Conservation (phyloP, 2,113 vertebrate species). For the Sphyrna mokarran region DNA sequence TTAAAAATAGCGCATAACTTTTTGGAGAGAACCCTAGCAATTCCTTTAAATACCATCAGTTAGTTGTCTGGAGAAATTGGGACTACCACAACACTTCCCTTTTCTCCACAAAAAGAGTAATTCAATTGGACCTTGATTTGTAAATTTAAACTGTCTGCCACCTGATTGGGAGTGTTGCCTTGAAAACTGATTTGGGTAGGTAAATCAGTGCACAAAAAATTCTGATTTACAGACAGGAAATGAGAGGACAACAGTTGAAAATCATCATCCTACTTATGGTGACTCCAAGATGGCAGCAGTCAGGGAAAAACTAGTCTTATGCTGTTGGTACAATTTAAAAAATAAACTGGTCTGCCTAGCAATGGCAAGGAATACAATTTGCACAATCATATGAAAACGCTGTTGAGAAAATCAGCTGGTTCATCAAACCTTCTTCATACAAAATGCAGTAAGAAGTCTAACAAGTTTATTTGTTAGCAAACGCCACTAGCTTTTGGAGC, state of each 20-base stretch:
- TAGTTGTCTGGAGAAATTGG: not conserved
- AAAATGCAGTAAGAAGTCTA: not conserved
- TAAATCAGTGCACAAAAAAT: not conserved
- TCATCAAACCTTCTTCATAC: not conserved
- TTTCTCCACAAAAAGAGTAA: not conserved
- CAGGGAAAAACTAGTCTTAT: not conserved
- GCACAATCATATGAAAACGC: not conserved
- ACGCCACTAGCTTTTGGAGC: no score
- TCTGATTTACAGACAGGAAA: not conserved
- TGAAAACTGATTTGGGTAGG: not conserved
- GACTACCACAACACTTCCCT: not conserved
- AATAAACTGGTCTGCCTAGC: not conserved
- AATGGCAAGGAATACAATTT: not conserved
- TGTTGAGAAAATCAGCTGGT: not conserved
- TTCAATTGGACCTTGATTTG: not conserved
- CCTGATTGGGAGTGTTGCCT: not conserved
- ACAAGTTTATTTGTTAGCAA: no score
- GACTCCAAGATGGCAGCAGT: not conserved
- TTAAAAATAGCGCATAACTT: not conserved
- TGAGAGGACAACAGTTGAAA: not conserved
- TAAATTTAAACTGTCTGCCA: not conserved
- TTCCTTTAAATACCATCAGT: not conserved
- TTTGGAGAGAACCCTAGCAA: not conserved
- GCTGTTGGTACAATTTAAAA: not conserved
- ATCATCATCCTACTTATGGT: not conserved